Evolutionary conservation across 2,113 vertebrate species (phyloP).

Genomic region (Amphiprion ocellaris): DNA sequence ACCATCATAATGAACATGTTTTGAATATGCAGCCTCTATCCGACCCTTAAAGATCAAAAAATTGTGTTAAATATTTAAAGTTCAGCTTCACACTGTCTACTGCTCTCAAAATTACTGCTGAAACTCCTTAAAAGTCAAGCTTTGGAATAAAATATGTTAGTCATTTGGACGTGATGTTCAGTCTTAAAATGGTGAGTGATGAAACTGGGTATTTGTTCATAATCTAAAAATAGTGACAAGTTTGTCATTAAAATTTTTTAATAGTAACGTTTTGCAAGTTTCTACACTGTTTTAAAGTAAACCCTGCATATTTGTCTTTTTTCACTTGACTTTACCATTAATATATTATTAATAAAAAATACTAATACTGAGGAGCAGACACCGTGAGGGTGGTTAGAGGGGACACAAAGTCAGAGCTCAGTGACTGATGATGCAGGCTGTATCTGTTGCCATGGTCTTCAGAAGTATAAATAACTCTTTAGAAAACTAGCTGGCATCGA

Average conservation of each 20-base stretch:
- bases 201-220: background rate
- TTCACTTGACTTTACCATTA: no score
- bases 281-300: background rate
- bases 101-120: background rate
- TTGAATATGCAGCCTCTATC: conserved; percentile 2
- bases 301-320: background rate
- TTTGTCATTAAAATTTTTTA: background rate
- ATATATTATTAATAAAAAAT: no score
- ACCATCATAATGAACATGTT: conserved; percentile 7
- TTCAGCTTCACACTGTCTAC: conserved; percentile 1
- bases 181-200: background rate
- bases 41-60: conserved; percentile 23
- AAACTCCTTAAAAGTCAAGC: background rate
- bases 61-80: conserved; percentile 22
- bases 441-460: conserved; percentile 67
- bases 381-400: conserved; percentile 32
- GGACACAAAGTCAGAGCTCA: conserved; percentile 33
- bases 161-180: no score
- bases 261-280: background rate
- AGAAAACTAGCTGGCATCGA: conserved; percentile 50
- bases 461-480: conserved; percentile 72
- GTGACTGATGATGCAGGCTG: conserved; percentile 39
- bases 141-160: no score
- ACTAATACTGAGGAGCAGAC: conserved; percentile 13
- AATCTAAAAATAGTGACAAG: background rate